Percentiles rank a stretch among this genome's conserved stretches.
Evolutionary conservation across 2,797 vertebrate genomes (phyloP).

Genomic region (Rhinatrema bivittatum): DNA sequence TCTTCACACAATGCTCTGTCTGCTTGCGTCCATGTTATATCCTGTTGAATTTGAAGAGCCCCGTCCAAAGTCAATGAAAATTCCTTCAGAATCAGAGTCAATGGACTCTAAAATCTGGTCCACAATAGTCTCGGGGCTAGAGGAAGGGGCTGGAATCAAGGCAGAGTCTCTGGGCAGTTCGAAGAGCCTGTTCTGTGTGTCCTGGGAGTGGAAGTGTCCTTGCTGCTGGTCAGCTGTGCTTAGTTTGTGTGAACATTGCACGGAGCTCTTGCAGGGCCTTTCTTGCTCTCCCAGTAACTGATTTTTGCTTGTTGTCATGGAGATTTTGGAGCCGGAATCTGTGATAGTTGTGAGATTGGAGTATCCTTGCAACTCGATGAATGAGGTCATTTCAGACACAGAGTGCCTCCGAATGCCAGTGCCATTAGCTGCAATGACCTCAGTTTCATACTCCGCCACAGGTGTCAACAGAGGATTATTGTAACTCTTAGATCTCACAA

Average conservation of each 20-base stretch:
- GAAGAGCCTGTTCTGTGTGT: conserved; percentile 2
- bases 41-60: conserved; percentile 64
- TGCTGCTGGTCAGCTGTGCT: conserved; percentile 25
- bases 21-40: conserved; percentile 62
- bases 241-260: conserved; percentile 43
- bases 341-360: conserved; percentile 49
- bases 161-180: conserved; percentile 51
- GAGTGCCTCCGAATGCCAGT: conserved; percentile 77
- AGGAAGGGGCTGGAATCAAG: conserved; percentile 67
- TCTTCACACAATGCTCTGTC: conserved; percentile 79
- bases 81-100: conserved; percentile 87
- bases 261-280: conserved; percentile 28
- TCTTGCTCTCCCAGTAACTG: conserved; percentile 40
- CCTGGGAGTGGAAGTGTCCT: conserved; percentile 26
- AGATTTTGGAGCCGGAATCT: conserved; percentile 41
- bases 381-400: conserved; percentile 84
- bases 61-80: conserved; percentile 91
- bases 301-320: conserved; percentile 20
- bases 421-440: conserved; percentile 46
- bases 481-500: conserved; percentile 91
- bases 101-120: conserved; percentile 84
- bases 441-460: conserved; percentile 78
- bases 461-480: conserved; percentile 87
- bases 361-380: conserved; percentile 73
- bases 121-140: conserved; percentile 88